Base-by-base conservation (phyloP, 2,888 invertebrate species). In the Choristoneura rosaceana region DNA sequence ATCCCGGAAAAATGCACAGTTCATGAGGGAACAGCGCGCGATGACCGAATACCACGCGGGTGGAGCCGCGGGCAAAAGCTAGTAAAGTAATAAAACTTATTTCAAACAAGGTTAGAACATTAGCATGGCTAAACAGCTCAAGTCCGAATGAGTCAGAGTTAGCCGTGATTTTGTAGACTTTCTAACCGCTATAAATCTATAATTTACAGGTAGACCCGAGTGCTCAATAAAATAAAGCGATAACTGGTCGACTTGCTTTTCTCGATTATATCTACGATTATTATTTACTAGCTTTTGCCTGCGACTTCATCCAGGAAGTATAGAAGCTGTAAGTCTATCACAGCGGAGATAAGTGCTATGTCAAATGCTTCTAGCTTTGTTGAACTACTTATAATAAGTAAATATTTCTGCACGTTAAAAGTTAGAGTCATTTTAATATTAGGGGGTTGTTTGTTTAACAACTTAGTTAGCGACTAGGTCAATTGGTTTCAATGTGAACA, bases 171-270 rank as follows among this genome's bases (percentile, higher is more conserved):
- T 17, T 52, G 9, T 12, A 58, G 58, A 68, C 71, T 71, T 71
- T 71, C 71, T 71, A 71, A 62, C 60, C 15, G 38, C 67, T 33
- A 71, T 71, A 63, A 71, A 17, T 71, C 67, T 33, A 71, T 71
- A 63, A 71, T 33, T 71, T 63, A 68, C 64, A 50, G 43, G 47
- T 33, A 2, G 43, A 61, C 43, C 25, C 33, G 61, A 41, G 38
- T 41, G 41, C 38, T 67, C 66, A 62, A 67, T 67, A 63, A 60
- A 68, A 68, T 38, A 50, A 17, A 64, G 17, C 55, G 71, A 61
- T 71, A 17, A 43, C 34, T 34, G n/a, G 52, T 17, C 52, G 50
- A 61, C 62, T 66, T 61, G 52, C 17, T 71, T 61, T 43, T 14
- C 45, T 45, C 61, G 61, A 61, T 61, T 61, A 41, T 61, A 41